Conservation (phyloP, 2,113 vertebrate genomes). For the Nothoprocta perdicaria region DNA sequence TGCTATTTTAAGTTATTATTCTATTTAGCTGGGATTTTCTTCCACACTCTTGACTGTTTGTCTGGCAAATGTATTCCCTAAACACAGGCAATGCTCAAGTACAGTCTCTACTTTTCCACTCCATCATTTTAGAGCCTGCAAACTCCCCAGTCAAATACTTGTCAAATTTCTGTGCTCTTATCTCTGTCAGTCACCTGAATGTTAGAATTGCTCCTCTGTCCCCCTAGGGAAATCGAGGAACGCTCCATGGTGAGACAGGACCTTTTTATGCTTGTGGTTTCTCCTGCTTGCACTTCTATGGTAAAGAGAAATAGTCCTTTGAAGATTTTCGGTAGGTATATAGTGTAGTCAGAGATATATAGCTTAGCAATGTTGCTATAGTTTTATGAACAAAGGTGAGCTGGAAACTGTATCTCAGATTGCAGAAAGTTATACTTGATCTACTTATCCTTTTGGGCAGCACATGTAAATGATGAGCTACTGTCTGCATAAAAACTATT, state of each 20-base stretch:
- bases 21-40: slow-evolving; percentile 38
- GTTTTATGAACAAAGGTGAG: neutral
- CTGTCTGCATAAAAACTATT: neutral
- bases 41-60: slow-evolving; percentile 7
- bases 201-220: neutral
- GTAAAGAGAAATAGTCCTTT: neutral
- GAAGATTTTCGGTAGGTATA: neutral
- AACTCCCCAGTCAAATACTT: slow-evolving; percentile 54
- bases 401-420: neutral
- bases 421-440: neutral
- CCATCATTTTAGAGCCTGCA: slow-evolving; percentile 44
- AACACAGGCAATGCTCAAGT: neutral
- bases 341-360: neutral
- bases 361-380: neutral
- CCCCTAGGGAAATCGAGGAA: neutral
- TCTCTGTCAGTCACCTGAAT: slow-evolving; percentile 28
- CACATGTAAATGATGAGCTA: neutral
- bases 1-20: slow-evolving; percentile 52
- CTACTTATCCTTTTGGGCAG: neutral
- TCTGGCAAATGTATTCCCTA: slow-evolving; percentile 28
- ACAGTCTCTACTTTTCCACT: neutral
- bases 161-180: slow-evolving; percentile 20
- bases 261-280: neutral
- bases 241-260: neutral
- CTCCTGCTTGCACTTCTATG: neutral